Evolutionary conservation across 2,797 vertebrate species (phyloP).

Genomic region (Pristis pectinata): DNA sequence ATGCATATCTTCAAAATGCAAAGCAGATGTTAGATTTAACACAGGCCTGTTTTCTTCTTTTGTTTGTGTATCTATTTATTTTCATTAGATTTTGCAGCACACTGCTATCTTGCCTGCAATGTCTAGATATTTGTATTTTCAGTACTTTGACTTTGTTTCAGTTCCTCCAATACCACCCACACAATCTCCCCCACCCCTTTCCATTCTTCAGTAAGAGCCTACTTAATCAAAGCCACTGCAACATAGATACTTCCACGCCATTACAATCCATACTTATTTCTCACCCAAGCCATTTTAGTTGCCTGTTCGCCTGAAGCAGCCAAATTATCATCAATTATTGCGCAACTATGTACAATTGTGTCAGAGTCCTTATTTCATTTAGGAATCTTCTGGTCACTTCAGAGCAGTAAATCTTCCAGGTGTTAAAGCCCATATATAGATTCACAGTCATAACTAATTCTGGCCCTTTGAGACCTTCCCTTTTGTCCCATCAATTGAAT

Average conservation of each 20-base stretch:
- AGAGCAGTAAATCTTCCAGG: not conserved
- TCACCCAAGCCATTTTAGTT: not conserved
- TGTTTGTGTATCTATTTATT: not conserved
- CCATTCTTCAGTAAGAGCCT: too few species aligned
- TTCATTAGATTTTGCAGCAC: not conserved
- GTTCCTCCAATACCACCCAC: not conserved
- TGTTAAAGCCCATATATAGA: not conserved
- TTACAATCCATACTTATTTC: not conserved
- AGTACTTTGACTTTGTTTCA: not conserved
- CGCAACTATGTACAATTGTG: not conserved
- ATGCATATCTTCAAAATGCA: conserved; percentile 65
- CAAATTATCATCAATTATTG: not conserved
- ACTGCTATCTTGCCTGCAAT: not conserved
- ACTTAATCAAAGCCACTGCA: too few species aligned
- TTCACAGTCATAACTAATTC: not conserved
- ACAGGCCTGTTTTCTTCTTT: conserved; percentile 53
- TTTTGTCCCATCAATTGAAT: not conserved
- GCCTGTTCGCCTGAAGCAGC: not conserved
- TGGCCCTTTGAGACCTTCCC: not conserved
- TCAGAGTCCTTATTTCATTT: not conserved
- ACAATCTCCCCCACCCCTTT: too few species aligned
- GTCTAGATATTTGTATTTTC: not conserved
- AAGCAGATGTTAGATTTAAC: conserved; percentile 74
- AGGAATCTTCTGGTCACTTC: not conserved
- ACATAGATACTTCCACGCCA: too few species aligned